Evolutionary conservation across 2,888 invertebrate genomes (phyloP).

Genomic region (Thecophora atra): DNA sequence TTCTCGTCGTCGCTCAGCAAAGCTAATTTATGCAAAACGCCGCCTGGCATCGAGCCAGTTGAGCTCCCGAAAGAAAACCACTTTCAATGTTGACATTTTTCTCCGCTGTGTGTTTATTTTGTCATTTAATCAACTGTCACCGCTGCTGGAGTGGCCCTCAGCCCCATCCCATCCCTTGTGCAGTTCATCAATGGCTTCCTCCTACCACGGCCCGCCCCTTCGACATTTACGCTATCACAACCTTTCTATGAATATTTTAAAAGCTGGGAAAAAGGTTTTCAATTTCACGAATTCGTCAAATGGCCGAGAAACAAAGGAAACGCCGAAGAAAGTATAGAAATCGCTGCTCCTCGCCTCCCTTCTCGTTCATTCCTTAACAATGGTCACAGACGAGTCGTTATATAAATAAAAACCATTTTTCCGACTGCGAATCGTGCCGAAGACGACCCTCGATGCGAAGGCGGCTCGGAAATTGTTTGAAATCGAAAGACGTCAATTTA

Average conservation of each 20-base stretch:
- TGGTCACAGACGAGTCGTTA: no score
- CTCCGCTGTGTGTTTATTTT: conserved; percentile 58
- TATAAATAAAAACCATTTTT: conserved; percentile 40
- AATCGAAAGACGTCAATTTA: conserved; percentile 38
- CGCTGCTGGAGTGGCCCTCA: conserved; percentile 20
- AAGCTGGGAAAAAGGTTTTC: conserved; percentile 34
- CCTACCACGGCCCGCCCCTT: conserved; percentile 35
- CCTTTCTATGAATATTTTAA: conserved; percentile 50
- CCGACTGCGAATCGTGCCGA: background rate
- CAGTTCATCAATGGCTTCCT: conserved; percentile 19
- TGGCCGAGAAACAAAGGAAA: conserved; percentile 5
- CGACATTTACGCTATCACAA: conserved; percentile 49
- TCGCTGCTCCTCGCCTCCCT: background rate
- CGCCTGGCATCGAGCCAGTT: conserved; percentile 47
- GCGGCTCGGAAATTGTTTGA: conserved; percentile 32
- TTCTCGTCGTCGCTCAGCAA: background rate
- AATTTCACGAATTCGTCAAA: conserved; percentile 32
- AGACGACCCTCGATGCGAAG: no score
- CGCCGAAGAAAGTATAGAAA: background rate
- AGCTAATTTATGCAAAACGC: conserved; percentile 44
- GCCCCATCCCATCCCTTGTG: background rate
- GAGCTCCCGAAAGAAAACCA: conserved; percentile 59
- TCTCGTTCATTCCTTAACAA: no score
- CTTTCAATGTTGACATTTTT: conserved; percentile 62
- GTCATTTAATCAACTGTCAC: conserved; percentile 59